Evolutionary conservation across 2,888 invertebrate species (phyloP), one percentile per base, ranked within the genome.

Genomic region (Eurytoma adleriae): DNA sequence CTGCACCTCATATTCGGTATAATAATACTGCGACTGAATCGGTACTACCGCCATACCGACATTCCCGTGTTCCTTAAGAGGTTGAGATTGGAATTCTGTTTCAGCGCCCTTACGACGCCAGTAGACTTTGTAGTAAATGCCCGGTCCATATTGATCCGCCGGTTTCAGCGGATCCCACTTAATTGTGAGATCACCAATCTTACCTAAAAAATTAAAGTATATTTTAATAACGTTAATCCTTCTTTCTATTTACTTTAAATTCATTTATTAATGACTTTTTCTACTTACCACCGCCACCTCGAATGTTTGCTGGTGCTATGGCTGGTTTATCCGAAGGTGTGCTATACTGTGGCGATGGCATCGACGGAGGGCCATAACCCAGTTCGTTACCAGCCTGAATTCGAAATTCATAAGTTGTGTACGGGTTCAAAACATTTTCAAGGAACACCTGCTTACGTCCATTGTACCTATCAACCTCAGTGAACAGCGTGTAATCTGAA

Each of bases 181-280:
- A 72, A 99, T 97, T 0, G 96, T 96, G 3, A 99, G 93, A 88
- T 98, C 98, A 0, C 98, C 98, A 82, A 97, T 97, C 91, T 98
- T 98, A 27, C 80, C 80, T 80, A n/a, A 52, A 67, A 62, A 71
- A 71, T 13, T 16, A 24, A 18, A 16, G 50, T 62, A 72, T 27
- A 4, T 3, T 5, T 14, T n/a, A 24, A 50, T 74, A 20, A 48
- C n/a, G n/a, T n/a, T n/a, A n/a, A n/a, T n/a, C n/a, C n/a, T n/a
- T n/a, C n/a, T n/a, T n/a, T n/a, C n/a, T n/a, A n/a, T n/a, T n/a
- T n/a, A n/a, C n/a, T n/a, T n/a, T n/a, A n/a, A n/a, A n/a, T n/a
- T n/a, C n/a, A n/a, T n/a, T n/a, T n/a, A n/a, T n/a, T n/a, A n/a
- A n/a, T n/a, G n/a, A n/a, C n/a, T n/a, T n/a, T n/a, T n/a, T n/a